Conservation (phyloP, 2,113 vertebrate species). For the Sula dactylatra region DNA sequence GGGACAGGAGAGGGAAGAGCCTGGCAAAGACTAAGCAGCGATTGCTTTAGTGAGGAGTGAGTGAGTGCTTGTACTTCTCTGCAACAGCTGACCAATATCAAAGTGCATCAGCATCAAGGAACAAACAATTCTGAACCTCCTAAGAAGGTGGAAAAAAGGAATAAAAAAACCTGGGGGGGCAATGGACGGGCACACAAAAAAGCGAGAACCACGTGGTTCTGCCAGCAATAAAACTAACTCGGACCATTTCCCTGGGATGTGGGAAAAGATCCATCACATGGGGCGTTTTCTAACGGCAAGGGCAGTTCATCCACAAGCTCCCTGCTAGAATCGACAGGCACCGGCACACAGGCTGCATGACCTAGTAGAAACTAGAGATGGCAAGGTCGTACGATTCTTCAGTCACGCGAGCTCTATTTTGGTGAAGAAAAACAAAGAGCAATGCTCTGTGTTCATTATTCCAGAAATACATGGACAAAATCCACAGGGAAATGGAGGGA, state of each 20-base stretch:
- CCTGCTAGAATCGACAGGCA: neutral
- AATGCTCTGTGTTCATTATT: neutral
- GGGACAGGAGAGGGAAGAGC: neutral
- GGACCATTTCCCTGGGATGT: neutral
- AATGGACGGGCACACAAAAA: neutral
- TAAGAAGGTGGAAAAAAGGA: neutral
- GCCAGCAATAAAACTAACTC: neutral
- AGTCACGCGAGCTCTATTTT: neutral
- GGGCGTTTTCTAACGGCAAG: neutral
- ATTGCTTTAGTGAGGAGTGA: accelerated
- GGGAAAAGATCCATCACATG: neutral
- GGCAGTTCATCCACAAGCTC: neutral
- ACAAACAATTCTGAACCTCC: neutral
- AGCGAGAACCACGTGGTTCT: accelerated
- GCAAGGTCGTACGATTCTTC: neutral
- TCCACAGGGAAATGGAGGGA: neutral
- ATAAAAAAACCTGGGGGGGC: neutral
- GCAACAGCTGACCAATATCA: neutral
- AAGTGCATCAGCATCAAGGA: neutral
- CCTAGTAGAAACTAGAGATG: neutral
- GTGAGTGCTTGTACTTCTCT: accelerated
- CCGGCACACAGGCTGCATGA: neutral
- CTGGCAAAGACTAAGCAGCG: neutral
- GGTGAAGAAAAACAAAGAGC: neutral
- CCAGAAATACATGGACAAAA: neutral